Base-by-base conservation (phyloP, 2,797 vertebrate genomes). In the Pangasius macronema region DNA sequence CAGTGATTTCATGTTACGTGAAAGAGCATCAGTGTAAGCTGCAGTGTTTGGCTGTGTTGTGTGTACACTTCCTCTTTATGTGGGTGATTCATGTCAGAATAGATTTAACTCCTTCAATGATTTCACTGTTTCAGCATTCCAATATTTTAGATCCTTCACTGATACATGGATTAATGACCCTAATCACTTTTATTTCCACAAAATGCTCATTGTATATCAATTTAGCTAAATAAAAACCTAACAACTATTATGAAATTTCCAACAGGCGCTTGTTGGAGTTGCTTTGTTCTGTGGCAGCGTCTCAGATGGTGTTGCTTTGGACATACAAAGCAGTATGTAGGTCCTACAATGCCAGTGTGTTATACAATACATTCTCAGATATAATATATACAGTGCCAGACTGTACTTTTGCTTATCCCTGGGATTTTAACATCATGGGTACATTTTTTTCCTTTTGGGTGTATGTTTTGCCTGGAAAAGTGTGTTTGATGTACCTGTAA, bases 1-100 rank as follows among this genome's bases (percentile, higher is more conserved):
- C n/a, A 2, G 27, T 22, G 39, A 39, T 85, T 84, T 85, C 16
- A 61, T 85, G 53, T 61, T 46, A 85, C 36, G 46, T 84, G 83
- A 75, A 84, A 75, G 36, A 1, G 49, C 20, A 55, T 16, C 16
- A 49, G 36, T 76, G 68, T 84, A 22, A 33, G 49, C 65, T 55
- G 49, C 65, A 30, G 33, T 30, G 39, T 46, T 27, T n/a, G 33
- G 16, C 55, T 49, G 42, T 76, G 70, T 61, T 81, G 79, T 75
- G 70, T 51, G 20, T n/a, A 46, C 7, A 42, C 55, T 57, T 59
- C 7, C 14, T 20, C 68, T 57, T n/a, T 73, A 46, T 39, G 49
- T 33, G 16, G 16, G 39, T 49, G 61, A 65, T 30, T 65, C 39
- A 13, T 59, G 33, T 36, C 11, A 14, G 55, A 39, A 39, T 59